phyloP scores from a whole-genome alignment of 1,140 invertebrate genomes.

The Marisa cornuarietis region DNA sequence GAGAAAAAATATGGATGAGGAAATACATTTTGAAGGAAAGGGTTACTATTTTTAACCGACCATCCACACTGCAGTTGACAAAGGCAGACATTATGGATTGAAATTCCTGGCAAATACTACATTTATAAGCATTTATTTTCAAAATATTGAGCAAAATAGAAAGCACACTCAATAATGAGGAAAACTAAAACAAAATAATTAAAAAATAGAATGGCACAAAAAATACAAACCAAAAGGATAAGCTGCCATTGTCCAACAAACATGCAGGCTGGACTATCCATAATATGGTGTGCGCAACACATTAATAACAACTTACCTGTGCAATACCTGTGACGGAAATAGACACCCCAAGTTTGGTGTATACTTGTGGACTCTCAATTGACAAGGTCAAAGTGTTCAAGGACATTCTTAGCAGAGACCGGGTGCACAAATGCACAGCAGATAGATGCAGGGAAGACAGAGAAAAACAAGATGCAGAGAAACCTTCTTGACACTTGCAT shows the following conservation, averaged over 20 bases:
- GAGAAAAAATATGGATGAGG: not conserved
- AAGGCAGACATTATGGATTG: too few relatives aligned
- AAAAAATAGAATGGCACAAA: not conserved
- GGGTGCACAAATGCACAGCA: not conserved
- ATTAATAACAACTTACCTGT: slow-evolving; percentile 74
- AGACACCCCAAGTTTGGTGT: slow-evolving; percentile 96
- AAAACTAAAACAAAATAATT: not conserved
- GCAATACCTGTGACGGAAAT: slow-evolving; percentile 97
- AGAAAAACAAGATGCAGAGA: too few relatives aligned
- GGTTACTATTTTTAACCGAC: too few relatives aligned
- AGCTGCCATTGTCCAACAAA: not conserved
- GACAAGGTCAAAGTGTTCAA: slow-evolving; percentile 93
- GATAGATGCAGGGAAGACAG: too few relatives aligned
- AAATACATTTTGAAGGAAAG: too few relatives aligned
- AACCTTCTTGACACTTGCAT: too few relatives aligned
- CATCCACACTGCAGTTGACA: too few relatives aligned
- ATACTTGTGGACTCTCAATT: slow-evolving; percentile 76
- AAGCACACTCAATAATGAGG: not conserved
- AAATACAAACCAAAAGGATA: slow-evolving; percentile 18
- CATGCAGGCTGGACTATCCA: too few relatives aligned
- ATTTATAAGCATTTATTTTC: not conserved
- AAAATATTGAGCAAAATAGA: not conserved
- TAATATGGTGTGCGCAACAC: not conserved
- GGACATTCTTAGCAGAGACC: slow-evolving; percentile 77
- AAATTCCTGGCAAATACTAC: not conserved